Base-by-base conservation (phyloP, 1,140 invertebrate genomes). In the Bombus difficillimus region DNA sequence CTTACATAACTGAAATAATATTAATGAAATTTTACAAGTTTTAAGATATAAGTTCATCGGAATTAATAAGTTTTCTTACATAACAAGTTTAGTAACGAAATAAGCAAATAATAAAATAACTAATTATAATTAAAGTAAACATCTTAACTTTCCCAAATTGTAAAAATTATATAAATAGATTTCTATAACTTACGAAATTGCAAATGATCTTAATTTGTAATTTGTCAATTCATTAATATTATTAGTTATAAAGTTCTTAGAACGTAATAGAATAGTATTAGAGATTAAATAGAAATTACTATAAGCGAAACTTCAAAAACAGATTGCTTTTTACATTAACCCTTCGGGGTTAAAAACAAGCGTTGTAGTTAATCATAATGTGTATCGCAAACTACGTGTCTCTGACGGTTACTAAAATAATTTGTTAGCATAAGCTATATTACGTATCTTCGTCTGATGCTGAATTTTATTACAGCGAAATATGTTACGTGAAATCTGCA, bases 381-480 rank as follows among this genome's bases (percentile, higher is more conserved):
- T 32, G 13, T n/a, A 53, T 53, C 28, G 34, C 57, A 69, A 77
- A 83, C 69, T 59, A 25, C 18, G 10, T 77, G 43, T 57, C 34
- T 34, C 41, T 53, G 73, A 41, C 62, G 34, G 22, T 13, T 28
- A 34, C 18, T 68, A 39, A 66, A 77, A 41, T 28, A 41, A 53
- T 83, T 83, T 57, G 18, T 66, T 77, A 66, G 3, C 57, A 59
- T 34, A 43, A 37, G 25, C 37, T 34, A 6, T 22, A 53, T 83
- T 66, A 53, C 47, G 22, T 53, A 39, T 28, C 62, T 43, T 39
- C 43, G 4, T 34, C 25, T 15, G 59, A n/a, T 66, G 71, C 28
- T 41, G n/a, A 32, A 53, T 83, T 39, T 68, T 76, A 76, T 66
- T 83, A 62, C 59, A 13, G 3, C 41, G 18, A 32, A 39, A 39